phyloP scores from a whole-genome alignment of 2,113 vertebrate genomes.

The Tachycineta bicolor region DNA sequence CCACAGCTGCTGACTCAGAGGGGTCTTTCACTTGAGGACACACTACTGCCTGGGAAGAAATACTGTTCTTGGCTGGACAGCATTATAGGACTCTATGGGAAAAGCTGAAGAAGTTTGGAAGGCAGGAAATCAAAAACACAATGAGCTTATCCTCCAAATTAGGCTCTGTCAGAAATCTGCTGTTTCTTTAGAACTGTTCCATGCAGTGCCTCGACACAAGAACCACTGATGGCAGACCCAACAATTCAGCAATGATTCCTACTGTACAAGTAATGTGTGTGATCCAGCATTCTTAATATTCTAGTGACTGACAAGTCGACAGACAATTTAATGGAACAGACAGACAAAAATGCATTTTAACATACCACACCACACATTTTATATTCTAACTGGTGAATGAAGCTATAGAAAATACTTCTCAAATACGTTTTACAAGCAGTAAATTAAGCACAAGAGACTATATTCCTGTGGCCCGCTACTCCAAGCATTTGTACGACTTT shows the following conservation, averaged over 20 bases:
- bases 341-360: constrained; percentile 27
- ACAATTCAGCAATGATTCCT: not conserved
- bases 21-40: not conserved
- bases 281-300: not conserved
- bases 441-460: not conserved
- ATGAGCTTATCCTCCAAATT: not conserved
- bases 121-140: not conserved
- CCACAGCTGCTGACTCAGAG: not conserved
- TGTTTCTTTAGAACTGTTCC: constrained; percentile 27
- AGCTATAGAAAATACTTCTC: not conserved
- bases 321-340: constrained; percentile 49
- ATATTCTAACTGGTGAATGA: not conserved
- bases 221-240: not conserved
- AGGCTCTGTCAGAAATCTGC: constrained; percentile 60
- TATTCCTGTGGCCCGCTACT: constrained; percentile 8
- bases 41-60: not conserved
- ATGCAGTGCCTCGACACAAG: not conserved
- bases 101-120: not conserved
- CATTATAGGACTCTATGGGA: not conserved
- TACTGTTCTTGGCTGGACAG: not conserved
- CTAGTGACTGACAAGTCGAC: not conserved
- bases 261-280: not conserved
- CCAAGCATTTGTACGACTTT: constrained; percentile 56
- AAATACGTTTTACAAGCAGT: not conserved
- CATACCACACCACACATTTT: constrained; percentile 5